phyloP scores from a whole-genome alignment of 2,888 invertebrate genomes.

The Cremastinae sp. region DNA sequence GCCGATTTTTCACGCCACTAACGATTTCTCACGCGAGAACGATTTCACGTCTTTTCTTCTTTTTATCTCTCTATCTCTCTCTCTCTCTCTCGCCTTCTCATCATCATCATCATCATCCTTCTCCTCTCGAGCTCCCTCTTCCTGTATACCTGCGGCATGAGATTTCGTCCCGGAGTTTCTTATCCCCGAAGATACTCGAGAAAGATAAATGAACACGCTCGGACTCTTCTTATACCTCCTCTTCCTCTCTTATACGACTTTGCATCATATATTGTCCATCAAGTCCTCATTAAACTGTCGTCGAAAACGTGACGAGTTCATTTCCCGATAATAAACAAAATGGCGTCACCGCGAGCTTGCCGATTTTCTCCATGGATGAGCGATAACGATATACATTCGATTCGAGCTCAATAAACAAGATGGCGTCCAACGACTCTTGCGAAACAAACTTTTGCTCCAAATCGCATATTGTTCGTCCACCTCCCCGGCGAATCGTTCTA shows the following conservation, averaged over 20 bases:
- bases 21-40: slow-evolving; percentile 60
- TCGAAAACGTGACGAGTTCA: slow-evolving; percentile 29
- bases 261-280: slow-evolving; percentile 22
- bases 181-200: slow-evolving; percentile 22
- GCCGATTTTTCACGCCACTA: slow-evolving; percentile 62
- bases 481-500: slow-evolving; percentile 1
- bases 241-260: too few relatives aligned
- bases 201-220: slow-evolving; percentile 30
- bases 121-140: slow-evolving; percentile 25
- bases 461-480: too few relatives aligned
- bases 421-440: too few relatives aligned
- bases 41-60: slow-evolving; percentile 43
- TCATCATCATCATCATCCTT: slow-evolving; percentile 32
- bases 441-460: too few relatives aligned
- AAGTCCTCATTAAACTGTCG: slow-evolving; percentile 31
- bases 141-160: slow-evolving; percentile 40
- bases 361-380: not conserved
- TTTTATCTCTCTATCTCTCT: slow-evolving; percentile 18
- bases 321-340: slow-evolving; percentile 9
- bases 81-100: slow-evolving; percentile 13
- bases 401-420: too few relatives aligned
- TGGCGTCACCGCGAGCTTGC: not conserved
- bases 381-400: too few relatives aligned
- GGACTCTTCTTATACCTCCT: slow-evolving; percentile 17
- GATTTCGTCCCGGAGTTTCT: slow-evolving; percentile 32